These are phyloP conservation scores for Lycaena phlaeas DNA, from an alignment of 2,888 invertebrate species.

Conservation along the genomic window DNA sequence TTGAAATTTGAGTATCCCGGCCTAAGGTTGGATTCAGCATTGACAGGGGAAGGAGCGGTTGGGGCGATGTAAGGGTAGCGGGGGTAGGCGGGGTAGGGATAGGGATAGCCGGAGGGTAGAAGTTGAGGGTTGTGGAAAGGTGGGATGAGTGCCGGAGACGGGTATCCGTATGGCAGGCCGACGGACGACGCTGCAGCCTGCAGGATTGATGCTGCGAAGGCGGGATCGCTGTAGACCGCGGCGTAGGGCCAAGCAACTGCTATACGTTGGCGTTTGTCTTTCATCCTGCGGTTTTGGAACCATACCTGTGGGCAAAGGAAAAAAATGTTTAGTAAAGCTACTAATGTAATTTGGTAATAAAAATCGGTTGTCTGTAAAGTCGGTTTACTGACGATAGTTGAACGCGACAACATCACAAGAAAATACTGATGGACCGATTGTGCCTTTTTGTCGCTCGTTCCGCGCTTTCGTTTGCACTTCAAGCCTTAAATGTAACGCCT, in stretches of 20 bases:
- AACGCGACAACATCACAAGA: too few species aligned
- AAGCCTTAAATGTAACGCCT: too few species aligned
- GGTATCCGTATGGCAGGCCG: constrained; percentile 75
- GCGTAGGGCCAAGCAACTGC: constrained; percentile 97
- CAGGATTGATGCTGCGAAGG: constrained; percentile 91
- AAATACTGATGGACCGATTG: too few species aligned
- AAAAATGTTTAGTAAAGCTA: constrained; percentile 8
- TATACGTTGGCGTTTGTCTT: constrained; percentile 96
- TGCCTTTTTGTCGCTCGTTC: too few species aligned
- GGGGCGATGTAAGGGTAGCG: constrained; percentile 72
- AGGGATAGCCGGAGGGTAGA: constrained; percentile 68
- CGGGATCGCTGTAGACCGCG: constrained; percentile 94
- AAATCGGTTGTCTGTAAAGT: too few species aligned
- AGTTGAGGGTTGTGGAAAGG: constrained; percentile 72
- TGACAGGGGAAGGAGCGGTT: constrained; percentile 57
- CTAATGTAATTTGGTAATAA: too few species aligned
- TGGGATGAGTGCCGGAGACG: constrained; percentile 73
- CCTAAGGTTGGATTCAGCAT: constrained; percentile 57
- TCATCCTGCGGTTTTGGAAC: constrained; percentile 98
- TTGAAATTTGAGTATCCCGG: constrained; percentile 63
- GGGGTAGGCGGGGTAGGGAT: constrained; percentile 71
- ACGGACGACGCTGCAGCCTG: constrained; percentile 89
- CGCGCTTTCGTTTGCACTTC: too few species aligned
- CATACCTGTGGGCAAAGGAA: constrained; percentile 81
- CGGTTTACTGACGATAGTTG: too few species aligned